Base-by-base conservation (phyloP, 2,888 invertebrate genomes). In the Falcaria lacertinaria region DNA sequence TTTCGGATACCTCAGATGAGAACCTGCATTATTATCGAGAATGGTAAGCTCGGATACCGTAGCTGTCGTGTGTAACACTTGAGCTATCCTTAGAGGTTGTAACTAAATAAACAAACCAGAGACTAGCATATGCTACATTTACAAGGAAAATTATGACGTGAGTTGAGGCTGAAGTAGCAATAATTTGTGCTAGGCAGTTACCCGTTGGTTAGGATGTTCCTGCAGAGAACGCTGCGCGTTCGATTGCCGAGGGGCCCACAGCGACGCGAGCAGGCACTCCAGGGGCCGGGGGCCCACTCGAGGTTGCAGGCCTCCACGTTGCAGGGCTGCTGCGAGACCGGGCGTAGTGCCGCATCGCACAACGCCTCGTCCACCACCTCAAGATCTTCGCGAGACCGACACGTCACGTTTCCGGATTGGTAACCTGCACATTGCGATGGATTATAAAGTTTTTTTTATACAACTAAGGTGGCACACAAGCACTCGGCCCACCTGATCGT, bases 231-330 rank as follows among this genome's bases (percentile, higher is more conserved):
- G 55, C 92, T 90, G 44, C 96, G 85, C 2, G 91, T 92, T 64
- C 93, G 28, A 7, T 7, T 11, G 8, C 28, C 28, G 8, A 3
- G 11, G 7, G 7, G 8, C 4, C 97, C 97, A 70, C 98, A 98
- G 1, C 93, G 92, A 52, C 93, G 93, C 34, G 94, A 94, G 78
- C 98, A 98, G 33, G 92, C 90, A 1, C 93, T 91, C 98, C 98
- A 98, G 0, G 90, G 88, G 2, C 93, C 92, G 37, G 91, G 90
- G 17, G 92, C 91, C 98, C 98, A 98, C 69, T 91, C 91, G 0
- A 97, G 92, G 2, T 94, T 92, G 75, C 98, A 97, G 0, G 95
- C 91, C 8, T 93, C 91, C 3, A 90, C 90, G 57, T 93, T 94
- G 72, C 98, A 98, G 4, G 90, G 85, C 68, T 94, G 92, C 42